phyloP scores from a whole-genome alignment of 1,140 invertebrate species.

The Anadara kagoshimensis region DNA sequence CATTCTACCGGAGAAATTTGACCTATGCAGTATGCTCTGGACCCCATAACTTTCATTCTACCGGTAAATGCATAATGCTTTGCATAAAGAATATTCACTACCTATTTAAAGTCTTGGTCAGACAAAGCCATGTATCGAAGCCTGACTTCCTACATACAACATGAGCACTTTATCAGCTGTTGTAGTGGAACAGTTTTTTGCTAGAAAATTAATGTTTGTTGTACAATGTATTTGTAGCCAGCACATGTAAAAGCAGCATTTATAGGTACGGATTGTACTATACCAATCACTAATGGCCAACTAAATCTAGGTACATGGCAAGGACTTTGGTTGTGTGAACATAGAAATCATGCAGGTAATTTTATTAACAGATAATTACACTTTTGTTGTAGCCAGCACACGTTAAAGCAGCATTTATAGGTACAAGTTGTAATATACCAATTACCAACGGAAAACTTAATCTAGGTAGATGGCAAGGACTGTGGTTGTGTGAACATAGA shows the following conservation, averaged over 20 bases:
- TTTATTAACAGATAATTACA: too few relatives aligned
- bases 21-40: too few relatives aligned
- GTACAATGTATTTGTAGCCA: slow-evolving; percentile 85
- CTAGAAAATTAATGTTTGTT: too few relatives aligned
- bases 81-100: too few relatives aligned
- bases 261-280: slow-evolving; percentile 93
- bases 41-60: too few relatives aligned
- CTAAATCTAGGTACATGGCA: slow-evolving; percentile 97
- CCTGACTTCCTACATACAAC: too few relatives aligned
- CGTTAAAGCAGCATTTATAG: slow-evolving; percentile 96
- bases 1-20: too few relatives aligned
- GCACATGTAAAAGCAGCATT: slow-evolving; percentile 98
- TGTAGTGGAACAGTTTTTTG: too few relatives aligned
- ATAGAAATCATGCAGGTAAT: slow-evolving; percentile 88
- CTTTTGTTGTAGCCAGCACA: slow-evolving; percentile 80
- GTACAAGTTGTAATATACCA: slow-evolving; percentile 95
- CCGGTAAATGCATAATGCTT: too few relatives aligned
- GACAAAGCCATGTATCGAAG: too few relatives aligned
- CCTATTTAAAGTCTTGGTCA: too few relatives aligned
- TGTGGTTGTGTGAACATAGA: slow-evolving; percentile 98
- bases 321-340: slow-evolving; percentile 98
- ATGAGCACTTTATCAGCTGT: too few relatives aligned
- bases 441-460: slow-evolving; percentile 96
- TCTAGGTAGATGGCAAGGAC: slow-evolving; percentile 96
- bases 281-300: slow-evolving; percentile 96